Evolutionary conservation across 2,113 vertebrate genomes (phyloP).

Genomic region (Tragulus kanchil): DNA sequence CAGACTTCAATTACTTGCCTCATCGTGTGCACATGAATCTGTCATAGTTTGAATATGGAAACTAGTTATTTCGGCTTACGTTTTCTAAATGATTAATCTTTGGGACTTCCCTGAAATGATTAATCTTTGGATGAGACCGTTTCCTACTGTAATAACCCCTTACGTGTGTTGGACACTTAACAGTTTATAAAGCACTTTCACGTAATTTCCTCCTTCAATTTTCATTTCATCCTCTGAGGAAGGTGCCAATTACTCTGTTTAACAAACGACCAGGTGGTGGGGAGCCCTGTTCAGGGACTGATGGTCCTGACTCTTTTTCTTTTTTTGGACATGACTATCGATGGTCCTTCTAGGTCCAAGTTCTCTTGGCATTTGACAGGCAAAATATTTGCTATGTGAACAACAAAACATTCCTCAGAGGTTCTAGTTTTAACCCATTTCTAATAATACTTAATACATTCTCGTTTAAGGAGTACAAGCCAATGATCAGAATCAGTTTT

Average conservation of each 20-base stretch:
- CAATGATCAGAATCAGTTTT: neutral
- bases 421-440: neutral
- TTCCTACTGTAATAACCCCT: neutral
- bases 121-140: neutral
- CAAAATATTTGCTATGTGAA: neutral
- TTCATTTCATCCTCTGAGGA: constrained; percentile 13
- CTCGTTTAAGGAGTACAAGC: neutral
- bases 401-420: neutral
- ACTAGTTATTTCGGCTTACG: neutral
- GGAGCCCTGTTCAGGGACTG: neutral
- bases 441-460: neutral
- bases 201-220: neutral
- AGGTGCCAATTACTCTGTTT: neutral
- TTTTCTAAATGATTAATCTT: constrained; percentile 7
- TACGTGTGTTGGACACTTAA: neutral
- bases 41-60: constrained; percentile 6
- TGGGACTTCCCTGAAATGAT: neutral
- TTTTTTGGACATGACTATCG: neutral
- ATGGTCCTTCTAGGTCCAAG: neutral
- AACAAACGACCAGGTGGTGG: neutral
- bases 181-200: neutral
- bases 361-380: neutral
- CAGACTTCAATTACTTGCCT: neutral
- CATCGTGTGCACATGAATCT: neutral
- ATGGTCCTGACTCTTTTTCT: neutral